Conservation (phyloP, 53 echinoderm and acorn worm genomes). For the Glandiceps talaboti region DNA sequence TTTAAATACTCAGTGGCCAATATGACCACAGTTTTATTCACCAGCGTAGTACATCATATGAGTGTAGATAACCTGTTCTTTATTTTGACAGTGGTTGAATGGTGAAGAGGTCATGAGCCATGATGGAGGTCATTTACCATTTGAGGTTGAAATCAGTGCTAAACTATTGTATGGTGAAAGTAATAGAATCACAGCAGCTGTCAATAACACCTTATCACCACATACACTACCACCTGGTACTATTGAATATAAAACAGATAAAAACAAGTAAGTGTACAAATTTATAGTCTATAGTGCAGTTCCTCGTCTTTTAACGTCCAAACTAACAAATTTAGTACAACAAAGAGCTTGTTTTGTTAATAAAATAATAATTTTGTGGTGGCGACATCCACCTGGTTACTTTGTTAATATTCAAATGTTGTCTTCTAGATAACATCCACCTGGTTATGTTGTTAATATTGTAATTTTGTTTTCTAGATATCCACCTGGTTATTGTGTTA, state of each 20-base stretch:
- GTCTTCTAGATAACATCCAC: background rate
- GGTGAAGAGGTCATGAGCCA: conserved; percentile 47
- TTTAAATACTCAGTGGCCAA: too few species aligned
- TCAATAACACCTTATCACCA: conserved; percentile 80
- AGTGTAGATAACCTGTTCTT: too few species aligned
- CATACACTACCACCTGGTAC: conserved; percentile 76
- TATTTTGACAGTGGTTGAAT: conserved; percentile 63
- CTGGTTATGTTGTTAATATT: background rate
- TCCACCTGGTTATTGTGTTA: too few species aligned
- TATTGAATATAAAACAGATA: conserved; percentile 32
- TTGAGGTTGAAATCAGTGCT: conserved; percentile 56
- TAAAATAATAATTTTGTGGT: background rate
- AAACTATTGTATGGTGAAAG: conserved; percentile 20
- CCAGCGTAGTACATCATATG: too few species aligned
- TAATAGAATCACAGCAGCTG: conserved; percentile 62
- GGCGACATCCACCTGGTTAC: too few species aligned
- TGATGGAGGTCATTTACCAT: conserved; percentile 85
- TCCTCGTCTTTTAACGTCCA: background rate
- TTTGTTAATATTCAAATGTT: too few species aligned
- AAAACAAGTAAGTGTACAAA: conserved; percentile 25
- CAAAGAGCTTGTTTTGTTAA: too few species aligned
- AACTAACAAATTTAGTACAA: too few species aligned
- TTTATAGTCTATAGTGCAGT: too few species aligned
- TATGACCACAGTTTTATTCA: too few species aligned
- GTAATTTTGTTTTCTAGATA: too few species aligned